A percentile compares a stretch with the other conserved stretches of the same genome.
Evolutionary conservation across 2,113 vertebrate species (phyloP).

Genomic region (Sylvilagus bachmani): DNA sequence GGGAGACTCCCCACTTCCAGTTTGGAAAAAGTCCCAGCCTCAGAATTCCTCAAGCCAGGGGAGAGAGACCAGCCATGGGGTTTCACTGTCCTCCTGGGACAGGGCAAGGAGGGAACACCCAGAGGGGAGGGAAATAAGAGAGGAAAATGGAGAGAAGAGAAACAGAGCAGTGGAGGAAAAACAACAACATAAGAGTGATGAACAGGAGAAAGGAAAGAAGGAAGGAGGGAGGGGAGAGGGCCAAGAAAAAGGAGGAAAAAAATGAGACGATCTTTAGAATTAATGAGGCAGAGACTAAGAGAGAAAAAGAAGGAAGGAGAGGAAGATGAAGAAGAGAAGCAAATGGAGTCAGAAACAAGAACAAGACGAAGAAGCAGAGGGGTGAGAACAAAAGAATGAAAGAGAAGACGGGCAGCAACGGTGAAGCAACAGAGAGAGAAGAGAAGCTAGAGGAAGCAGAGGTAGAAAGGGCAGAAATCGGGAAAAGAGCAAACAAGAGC

Average conservation of each 20-base stretch:
- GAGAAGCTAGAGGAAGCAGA: background rate
- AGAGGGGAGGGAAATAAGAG: background rate
- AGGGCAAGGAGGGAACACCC: accelerated
- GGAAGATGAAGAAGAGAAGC: background rate
- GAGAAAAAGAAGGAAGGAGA: background rate
- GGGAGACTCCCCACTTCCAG: background rate
- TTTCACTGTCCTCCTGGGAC: background rate
- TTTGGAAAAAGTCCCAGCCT: background rate
- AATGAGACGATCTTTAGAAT: background rate
- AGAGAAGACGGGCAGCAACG: background rate
- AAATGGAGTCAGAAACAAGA: background rate
- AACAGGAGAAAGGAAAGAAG: background rate
- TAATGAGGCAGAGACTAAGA: background rate
- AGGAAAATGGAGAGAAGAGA: background rate
- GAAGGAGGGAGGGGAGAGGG: background rate
- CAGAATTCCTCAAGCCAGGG: background rate
- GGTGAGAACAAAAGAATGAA: background rate
- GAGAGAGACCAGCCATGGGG: too few species aligned
- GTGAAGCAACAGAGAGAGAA: background rate
- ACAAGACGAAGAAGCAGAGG: background rate
- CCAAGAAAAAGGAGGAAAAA: background rate
- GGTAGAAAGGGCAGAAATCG: background rate
- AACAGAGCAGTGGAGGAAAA: background rate
- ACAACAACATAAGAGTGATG: background rate
- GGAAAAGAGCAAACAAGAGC: background rate